Evolutionary conservation across 1,140 invertebrate species (phyloP), one percentile per base, ranked within the genome.

Genomic region (Teleopsis dalmanni): DNA sequence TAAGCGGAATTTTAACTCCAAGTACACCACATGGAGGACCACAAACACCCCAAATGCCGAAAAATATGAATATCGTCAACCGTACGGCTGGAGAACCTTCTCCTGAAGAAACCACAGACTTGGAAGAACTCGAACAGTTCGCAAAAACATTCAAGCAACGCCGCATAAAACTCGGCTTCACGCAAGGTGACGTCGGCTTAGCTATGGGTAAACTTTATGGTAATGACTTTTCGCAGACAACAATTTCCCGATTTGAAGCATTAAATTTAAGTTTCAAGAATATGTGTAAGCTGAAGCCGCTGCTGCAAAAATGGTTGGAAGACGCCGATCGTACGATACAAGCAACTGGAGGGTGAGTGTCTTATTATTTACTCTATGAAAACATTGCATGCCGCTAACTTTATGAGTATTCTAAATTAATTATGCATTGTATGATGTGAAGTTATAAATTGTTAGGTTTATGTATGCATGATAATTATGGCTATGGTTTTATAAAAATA

Each of bases 181-280:
- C 95, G 2, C 95, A 99, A 75, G 95, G 95, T 19, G 95, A 99
- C 71, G 95, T 99, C 11, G 95, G 95, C 2, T 76, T 98, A 27
- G 95, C 95, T 21, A 95, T 98, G 91, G 95, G 95, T 35, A 97
- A 97, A 71, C 77, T 98, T 2, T 98, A 98, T 67, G 94, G 94
- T 23, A 98, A 98, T 69, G 95, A 98, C 68, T 98, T 98, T 73
- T 98, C 94, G 11, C 95, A 99, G 75, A 99, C 95, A 19, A 99
- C 95, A 27, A 99, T 98, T 55, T 98, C 93, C 14, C 79, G 95
- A 63, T 99, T 99, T 72, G 95, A 99, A 74, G 95, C 95, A 1
- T 78, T 98, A 29, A 98, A 99, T 72, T 78, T 99, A 27, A 97
- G 93, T 54, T 98, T 98, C 74, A 98, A 98, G 73, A 99, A 99